Base-by-base conservation (phyloP, 2,113 vertebrate species). In the Eulemur macaco region DNA sequence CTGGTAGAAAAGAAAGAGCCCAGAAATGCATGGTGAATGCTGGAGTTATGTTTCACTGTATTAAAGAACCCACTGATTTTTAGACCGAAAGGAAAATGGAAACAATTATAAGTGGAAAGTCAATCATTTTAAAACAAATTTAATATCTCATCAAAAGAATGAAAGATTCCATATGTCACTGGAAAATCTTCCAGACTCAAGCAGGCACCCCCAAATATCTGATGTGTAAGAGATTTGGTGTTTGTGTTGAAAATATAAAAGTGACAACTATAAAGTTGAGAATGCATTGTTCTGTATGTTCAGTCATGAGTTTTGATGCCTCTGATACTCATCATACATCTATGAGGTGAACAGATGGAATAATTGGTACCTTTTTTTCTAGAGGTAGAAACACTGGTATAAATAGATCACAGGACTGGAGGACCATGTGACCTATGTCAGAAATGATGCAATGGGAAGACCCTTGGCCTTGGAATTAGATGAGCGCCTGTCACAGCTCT, bases 101-200 rank as follows among this genome's bases (percentile, higher is more conserved):
- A 96, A 85, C 10, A 80, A 66, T 64, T 63, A 71, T 78, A 81
- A 95, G 81, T 78, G 52, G 73, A 64, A 84, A 92, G 17, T 37
- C 50, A 77, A 34, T 95, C 34, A 77, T 58, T 92, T 86, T 54
- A 66, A 80, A 97, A 63, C 12, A 86, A 91, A n/a, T 81, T 69
- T 85, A 45, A 31, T 80, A 76, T 89, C 12, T 89, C 63, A 13
- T 89, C 64, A 81, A 92, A 69, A 89, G 71, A 77, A 60, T 63
- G 1, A 71, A 95, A 84, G 58, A 69, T 3, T 81, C 29, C 37
- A 10, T 63, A 82, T 50, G 20, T 42, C 56, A 39, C 8, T 83
- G 25, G 64, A 83, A 93, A 80, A n/a, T 80, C 39, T 86, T 86
- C 25, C 27, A 82, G 12, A 31, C 47, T 86, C 58, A 37, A 47